Evolutionary conservation across 2,888 invertebrate species (phyloP), one percentile per base, ranked within the genome.

Genomic region (Oligia fasciuncula): DNA sequence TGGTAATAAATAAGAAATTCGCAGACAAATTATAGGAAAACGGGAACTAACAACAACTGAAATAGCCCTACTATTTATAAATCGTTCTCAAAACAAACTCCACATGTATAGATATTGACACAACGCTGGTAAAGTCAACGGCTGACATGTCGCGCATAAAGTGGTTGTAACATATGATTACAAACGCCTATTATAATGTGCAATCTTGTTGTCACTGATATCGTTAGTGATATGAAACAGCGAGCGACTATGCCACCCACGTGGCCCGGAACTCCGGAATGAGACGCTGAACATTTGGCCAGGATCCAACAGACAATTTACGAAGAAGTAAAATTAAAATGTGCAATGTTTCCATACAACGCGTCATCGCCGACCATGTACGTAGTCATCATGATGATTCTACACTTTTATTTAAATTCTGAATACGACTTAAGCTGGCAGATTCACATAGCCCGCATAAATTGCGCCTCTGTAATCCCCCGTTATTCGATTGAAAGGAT

Each of bases 401-500:
- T 88, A 91, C 88, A 90, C 71, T 90, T 87, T 85, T 87, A 85
- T 90, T 88, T 86, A 76, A 86, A 78, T 81, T 67, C 35, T 40
- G 70, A 76, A 70, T 80, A 75, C 73, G 73, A 74, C 85, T 84
- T 77, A 78, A 73, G 71, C 85, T 85, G 73, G 72, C 80, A 85
- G 87, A 90, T 89, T 91, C 85, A 82, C 87, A 84, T 89, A 90
- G 89, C 92, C 91, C 92, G 91, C 91, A 93, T 93, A 92, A 93
- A 94, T 93, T 92, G 91, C 89, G 89, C 88, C 89, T 88, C 84
- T 86, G 91, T 93, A 92, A 94, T 93, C 94, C 93, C 86, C 92
- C 91, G 92, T 92, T 92, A 95, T 94, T 92, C 92, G 94, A 94
- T 94, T 93, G 93, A 95, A 94, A 93, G 94, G 95, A 95, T 95